A percentile compares a stretch with the other conserved stretches of the same genome.
phyloP scores from a whole-genome alignment of 2,113 vertebrate species.

The Megaceryle torquata region DNA sequence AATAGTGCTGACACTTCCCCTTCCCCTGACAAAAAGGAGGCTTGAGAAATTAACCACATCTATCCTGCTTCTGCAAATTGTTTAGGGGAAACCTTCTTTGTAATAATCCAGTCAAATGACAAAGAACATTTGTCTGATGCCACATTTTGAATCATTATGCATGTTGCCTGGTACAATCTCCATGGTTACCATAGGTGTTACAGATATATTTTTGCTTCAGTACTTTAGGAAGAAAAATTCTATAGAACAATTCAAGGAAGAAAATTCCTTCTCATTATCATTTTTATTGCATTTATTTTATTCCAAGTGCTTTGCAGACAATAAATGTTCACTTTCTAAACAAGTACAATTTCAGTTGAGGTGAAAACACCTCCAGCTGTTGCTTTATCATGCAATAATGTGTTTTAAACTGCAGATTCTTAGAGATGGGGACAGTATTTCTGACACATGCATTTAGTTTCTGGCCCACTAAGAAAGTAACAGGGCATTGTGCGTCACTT shows the following conservation, averaged over 20 bases:
- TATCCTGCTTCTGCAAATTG: background rate
- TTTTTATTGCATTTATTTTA: background rate
- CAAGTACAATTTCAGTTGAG: background rate
- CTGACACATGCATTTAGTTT: background rate
- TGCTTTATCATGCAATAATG: background rate
- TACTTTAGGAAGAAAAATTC: slow-evolving; percentile 22
- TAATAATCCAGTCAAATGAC: background rate
- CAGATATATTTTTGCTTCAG: slow-evolving; percentile 53
- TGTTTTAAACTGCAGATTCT: background rate
- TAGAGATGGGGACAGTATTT: background rate
- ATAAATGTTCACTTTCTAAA: background rate
- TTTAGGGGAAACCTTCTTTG: background rate
- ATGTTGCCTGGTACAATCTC: slow-evolving; percentile 41
- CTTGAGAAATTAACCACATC: slow-evolving; percentile 6
- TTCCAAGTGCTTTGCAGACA: background rate
- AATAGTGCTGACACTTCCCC: background rate
- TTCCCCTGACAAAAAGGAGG: background rate
- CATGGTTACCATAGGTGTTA: slow-evolving; percentile 57
- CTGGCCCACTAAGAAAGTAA: background rate
- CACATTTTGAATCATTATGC: slow-evolving; percentile 46
- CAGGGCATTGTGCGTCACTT: background rate
- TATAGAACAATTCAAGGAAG: slow-evolving; percentile 18
- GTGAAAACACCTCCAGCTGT: background rate
- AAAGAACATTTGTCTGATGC: slow-evolving; percentile 46
- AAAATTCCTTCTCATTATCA: background rate